Evolutionary conservation across 2,888 invertebrate species (phyloP).

Genomic region (Galerucella pusilla): DNA sequence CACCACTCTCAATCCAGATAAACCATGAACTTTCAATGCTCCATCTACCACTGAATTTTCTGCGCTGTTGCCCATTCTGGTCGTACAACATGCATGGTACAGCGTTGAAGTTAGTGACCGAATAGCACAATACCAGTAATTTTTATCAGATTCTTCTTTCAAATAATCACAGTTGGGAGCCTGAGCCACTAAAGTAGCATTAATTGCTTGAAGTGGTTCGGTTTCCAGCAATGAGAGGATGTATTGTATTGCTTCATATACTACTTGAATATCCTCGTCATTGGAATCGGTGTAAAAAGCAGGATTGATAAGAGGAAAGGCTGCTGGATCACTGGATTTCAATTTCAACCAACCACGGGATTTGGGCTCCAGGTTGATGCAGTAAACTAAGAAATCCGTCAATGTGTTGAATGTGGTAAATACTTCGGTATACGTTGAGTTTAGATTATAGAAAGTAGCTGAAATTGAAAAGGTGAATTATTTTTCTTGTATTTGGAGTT

Average conservation of each 20-base stretch:
- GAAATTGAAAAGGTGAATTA: background rate
- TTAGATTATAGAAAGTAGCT: conserved; percentile 16
- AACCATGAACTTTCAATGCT: conserved; percentile 66
- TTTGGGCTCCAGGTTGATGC: conserved; percentile 49
- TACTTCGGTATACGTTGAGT: background rate
- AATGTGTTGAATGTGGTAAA: conserved; percentile 10
- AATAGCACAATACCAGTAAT: conserved; percentile 67
- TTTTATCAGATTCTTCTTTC: conserved; percentile 51
- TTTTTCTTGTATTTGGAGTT: background rate
- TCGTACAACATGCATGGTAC: conserved; percentile 68
- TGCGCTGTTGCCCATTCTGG: conserved; percentile 67
- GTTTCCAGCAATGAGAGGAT: conserved; percentile 60
- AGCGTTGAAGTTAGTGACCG: conserved; percentile 64
- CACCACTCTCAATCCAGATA: conserved; percentile 66
- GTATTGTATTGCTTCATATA: conserved; percentile 69
- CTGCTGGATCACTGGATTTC: conserved; percentile 52
- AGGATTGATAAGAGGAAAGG: conserved; percentile 54
- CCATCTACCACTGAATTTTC: conserved; percentile 69
- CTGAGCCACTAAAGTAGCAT: conserved; percentile 67
- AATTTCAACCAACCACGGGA: conserved; percentile 53
- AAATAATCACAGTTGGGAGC: conserved; percentile 65
- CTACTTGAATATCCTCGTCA: conserved; percentile 71
- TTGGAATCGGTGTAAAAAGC: conserved; percentile 48
- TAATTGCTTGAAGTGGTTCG: conserved; percentile 70
- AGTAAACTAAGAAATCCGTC: conserved; percentile 19